A percentile compares a stretch with the other conserved stretches of the same genome.
Evolutionary conservation across 2,113 vertebrate species (phyloP).

Genomic region (Colius striatus): DNA sequence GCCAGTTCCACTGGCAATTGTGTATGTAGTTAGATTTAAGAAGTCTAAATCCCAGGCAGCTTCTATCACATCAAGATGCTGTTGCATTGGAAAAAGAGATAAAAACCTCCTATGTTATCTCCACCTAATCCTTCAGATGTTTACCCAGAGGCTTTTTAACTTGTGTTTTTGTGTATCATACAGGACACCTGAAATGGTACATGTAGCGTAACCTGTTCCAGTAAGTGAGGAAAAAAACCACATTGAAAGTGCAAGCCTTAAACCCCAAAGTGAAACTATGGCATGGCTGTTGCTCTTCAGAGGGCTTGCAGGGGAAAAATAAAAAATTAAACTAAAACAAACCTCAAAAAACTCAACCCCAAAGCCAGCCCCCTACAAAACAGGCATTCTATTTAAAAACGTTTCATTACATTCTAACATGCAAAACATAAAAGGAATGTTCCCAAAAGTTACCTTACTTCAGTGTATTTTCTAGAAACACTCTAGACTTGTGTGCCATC

Average conservation of each 20-base stretch:
- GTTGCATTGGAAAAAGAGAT: not conserved
- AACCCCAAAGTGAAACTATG: not conserved
- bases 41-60: not conserved
- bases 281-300: not conserved
- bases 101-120: not conserved
- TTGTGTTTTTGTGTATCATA: not conserved
- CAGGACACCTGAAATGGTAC: not conserved
- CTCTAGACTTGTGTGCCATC: not conserved
- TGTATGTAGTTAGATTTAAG: not conserved
- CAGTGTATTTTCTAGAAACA: not conserved
- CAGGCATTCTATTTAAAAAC: not conserved
- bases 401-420: not conserved
- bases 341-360: no score
- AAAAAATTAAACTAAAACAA: not conserved
- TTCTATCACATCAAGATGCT: not conserved
- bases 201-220: not conserved
- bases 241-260: not conserved
- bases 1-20: not conserved
- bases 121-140: not conserved
- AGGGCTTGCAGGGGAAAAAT: not conserved
- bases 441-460: not conserved
- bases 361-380: not conserved
- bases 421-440: not conserved
- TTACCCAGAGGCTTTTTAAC: not conserved
- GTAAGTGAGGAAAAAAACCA: not conserved